Base-by-base conservation (phyloP, 2,888 invertebrate species). In the Charanyca ferruginea region DNA sequence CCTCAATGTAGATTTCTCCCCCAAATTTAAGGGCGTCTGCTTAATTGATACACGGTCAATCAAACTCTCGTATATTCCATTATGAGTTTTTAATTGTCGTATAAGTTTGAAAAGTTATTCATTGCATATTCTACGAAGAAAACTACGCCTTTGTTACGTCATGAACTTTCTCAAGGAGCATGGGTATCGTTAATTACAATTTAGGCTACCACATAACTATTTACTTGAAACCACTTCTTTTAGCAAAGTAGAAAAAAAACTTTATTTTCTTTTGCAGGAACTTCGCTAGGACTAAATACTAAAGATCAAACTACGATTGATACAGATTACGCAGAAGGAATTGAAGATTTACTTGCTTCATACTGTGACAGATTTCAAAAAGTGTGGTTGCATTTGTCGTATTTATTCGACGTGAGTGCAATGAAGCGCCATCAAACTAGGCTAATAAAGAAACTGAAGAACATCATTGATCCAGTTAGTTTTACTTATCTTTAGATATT, bases 371-470 rank as follows among this genome's bases (percentile, higher is more conserved):
- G 78, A 45, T 3, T 53, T 7, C 52, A 54, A 32, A 78, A 57
- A 55, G 16, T 55, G 1, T 77, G 78, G 78, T 23, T 77, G 11
- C 60, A 61, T 41, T 13, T 42, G 0, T 9, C 64, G 0, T 64
- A 5, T 25, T 4, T 55, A 9, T 77, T 48, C 11, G 41, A 73
- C 8, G 44, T 32, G 52, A 66, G 57, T 54, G 32, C 57, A 9
- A n/a, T 70, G 9, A 70, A 76, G 13, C 49, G 45, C 0, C 60
- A 2, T 42, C 53, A 76, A 58, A 51, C 44, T 16, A 5, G 9
- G 6, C 20, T 74, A 2, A 5, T 48, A 0, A 35, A 62, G 16
- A 64, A 45, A 3, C 28, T 75, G 2, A 64, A 38, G 3, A 20
- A 54, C 1, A 59, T 61, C 3, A 60, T 48, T 2, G 38, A 47